These are phyloP conservation scores for Parauchenoglanis punctatus DNA, from an alignment of 2,797 vertebrate species.

Conservation along the genomic window DNA sequence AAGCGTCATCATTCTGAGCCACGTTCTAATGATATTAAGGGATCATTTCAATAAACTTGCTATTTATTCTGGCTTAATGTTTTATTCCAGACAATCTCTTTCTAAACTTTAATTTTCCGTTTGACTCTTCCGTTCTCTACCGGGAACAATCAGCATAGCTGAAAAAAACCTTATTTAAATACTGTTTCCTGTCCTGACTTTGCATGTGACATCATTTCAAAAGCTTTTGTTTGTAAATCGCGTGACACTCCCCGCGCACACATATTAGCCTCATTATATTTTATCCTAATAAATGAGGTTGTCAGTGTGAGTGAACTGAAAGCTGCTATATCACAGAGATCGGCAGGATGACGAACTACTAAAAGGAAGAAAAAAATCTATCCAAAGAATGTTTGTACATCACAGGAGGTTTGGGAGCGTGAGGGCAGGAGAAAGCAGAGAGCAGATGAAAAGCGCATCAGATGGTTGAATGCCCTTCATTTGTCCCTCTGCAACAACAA, in stretches of 20 bases:
- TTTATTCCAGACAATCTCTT: too few relatives aligned
- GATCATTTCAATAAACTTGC: too few relatives aligned
- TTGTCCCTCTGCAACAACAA: constrained; percentile 45
- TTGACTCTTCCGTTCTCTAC: background rate
- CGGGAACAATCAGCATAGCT: too few relatives aligned
- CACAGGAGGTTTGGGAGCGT: constrained; percentile 9
- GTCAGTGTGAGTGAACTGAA: background rate
- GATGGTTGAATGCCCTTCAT: constrained; percentile 50
- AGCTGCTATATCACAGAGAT: background rate
- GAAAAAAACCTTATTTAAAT: background rate
- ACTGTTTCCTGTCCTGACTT: background rate
- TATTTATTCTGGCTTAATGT: too few relatives aligned
- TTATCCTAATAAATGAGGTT: background rate
- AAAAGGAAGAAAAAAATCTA: background rate
- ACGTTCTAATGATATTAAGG: too few relatives aligned
- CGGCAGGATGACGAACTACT: background rate
- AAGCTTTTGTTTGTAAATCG: too few relatives aligned
- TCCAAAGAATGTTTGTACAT: constrained; percentile 2
- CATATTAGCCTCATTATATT: background rate
- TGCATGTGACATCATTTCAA: background rate
- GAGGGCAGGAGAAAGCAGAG: constrained; percentile 7
- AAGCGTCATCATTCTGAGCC: too few relatives aligned
- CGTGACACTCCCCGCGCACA: background rate
- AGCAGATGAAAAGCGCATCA: constrained; percentile 56
- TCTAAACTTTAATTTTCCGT: background rate